A percentile compares a stretch with the other conserved stretches of the same genome.
Evolutionary conservation across 1,140 invertebrate species (phyloP).

Genomic region (Maniola jurtina): DNA sequence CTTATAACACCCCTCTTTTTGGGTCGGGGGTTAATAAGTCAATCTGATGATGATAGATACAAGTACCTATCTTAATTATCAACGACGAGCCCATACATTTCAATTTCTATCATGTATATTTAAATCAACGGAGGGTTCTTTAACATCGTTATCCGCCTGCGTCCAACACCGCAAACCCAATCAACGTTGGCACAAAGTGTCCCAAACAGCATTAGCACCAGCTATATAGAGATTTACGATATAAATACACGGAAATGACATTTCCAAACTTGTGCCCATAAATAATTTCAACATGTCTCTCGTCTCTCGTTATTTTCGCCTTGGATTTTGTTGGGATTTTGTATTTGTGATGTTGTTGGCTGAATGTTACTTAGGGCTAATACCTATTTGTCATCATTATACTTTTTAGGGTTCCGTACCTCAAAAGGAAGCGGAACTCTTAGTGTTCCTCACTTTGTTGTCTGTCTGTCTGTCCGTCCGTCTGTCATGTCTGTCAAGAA

Average conservation of each 20-base stretch:
- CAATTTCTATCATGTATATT: conserved; percentile 7
- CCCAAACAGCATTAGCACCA: conserved; percentile 20
- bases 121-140: conserved; percentile 7
- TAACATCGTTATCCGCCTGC: background rate
- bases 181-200: conserved; percentile 22
- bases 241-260: conserved; percentile 41
- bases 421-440: too few species aligned
- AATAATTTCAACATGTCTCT: conserved; percentile 41
- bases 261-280: conserved; percentile 37
- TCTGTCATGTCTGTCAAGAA: too few species aligned
- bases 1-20: too few species aligned
- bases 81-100: conserved; percentile 4
- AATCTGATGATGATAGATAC: too few species aligned
- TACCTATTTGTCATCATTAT: background rate
- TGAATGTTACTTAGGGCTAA: background rate
- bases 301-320: conserved; percentile 35
- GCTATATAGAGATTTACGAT: conserved; percentile 48
- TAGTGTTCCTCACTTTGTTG: too few species aligned
- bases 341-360: conserved; percentile 26
- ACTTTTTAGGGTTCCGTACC: too few species aligned
- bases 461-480: too few species aligned
- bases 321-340: too few species aligned
- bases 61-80: background rate
- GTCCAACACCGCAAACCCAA: conserved; percentile 23
- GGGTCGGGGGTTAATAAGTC: too few species aligned